Conservation (phyloP, 2,113 vertebrate genomes). For the Catharus minimus region DNA sequence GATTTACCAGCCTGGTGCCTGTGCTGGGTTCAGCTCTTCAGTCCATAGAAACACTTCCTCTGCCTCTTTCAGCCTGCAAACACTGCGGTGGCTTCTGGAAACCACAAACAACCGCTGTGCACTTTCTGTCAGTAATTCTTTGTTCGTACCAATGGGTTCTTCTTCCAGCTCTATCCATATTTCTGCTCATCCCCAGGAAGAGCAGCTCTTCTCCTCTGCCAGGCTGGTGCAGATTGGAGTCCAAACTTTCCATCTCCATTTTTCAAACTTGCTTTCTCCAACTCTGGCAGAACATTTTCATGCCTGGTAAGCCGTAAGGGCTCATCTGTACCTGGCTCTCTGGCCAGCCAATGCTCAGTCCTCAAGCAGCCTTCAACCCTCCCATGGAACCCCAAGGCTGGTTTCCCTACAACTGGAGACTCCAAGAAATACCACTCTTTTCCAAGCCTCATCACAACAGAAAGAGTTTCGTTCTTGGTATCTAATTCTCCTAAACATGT, state of each 20-base stretch:
- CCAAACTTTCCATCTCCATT: neutral
- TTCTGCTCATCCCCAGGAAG: neutral
- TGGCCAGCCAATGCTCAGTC: neutral
- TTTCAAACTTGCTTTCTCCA: neutral
- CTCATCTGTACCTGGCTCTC: neutral
- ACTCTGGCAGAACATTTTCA: neutral
- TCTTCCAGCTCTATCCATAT: neutral
- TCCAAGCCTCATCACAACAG: neutral
- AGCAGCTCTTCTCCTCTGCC: neutral
- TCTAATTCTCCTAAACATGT: neutral
- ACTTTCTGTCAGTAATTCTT: neutral
- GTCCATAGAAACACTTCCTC: constrained; percentile 25
- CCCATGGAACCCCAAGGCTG: neutral
- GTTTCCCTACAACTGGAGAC: neutral
- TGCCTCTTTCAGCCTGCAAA: neutral
- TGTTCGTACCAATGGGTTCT: fast-evolving
- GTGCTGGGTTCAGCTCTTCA: neutral
- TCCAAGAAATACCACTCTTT: neutral
- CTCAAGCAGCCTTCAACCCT: neutral
- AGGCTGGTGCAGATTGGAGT: neutral
- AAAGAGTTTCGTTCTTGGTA: neutral
- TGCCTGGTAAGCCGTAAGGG: neutral
- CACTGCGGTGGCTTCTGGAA: neutral
- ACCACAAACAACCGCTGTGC: neutral
- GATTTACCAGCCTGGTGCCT: neutral